phyloP scores from a whole-genome alignment of 37 sponge, comb jelly and placozoan species.

The Beroe ovata region DNA sequence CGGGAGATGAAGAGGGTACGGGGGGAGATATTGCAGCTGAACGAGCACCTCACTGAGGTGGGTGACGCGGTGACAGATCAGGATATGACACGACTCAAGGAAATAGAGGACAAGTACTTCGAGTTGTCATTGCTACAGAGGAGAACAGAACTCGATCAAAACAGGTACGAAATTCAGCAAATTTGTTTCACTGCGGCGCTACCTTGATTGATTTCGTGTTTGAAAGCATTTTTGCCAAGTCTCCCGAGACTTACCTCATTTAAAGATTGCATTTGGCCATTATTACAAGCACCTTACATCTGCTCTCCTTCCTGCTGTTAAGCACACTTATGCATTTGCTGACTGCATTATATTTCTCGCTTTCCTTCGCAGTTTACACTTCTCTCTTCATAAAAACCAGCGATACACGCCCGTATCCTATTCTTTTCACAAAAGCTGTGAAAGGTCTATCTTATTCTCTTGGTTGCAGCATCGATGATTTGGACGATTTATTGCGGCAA shows the following conservation, averaged over 20 bases:
- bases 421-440: not conserved
- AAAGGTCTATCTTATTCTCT: not conserved
- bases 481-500: slow-evolving; percentile 25
- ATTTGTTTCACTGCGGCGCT: too few species aligned
- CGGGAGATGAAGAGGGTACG: slow-evolving; percentile 33
- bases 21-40: slow-evolving; percentile 33
- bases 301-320: too few species aligned
- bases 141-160: not conserved
- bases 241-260: too few species aligned
- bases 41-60: slow-evolving; percentile 5
- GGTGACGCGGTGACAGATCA: not conserved
- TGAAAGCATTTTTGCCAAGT: too few species aligned
- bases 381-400: too few species aligned
- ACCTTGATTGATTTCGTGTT: too few species aligned
- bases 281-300: too few species aligned
- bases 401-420: not conserved
- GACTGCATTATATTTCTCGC: too few species aligned
- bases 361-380: too few species aligned
- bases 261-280: too few species aligned
- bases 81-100: slow-evolving; percentile 10
- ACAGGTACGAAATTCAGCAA: not conserved
- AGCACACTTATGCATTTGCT: too few species aligned
- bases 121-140: slow-evolving; percentile 14
- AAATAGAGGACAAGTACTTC: slow-evolving; percentile 32
- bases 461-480: slow-evolving; percentile 32